These are phyloP conservation scores for Chrysolina oricalcia DNA, from an alignment of 2,888 invertebrate genomes.

Conservation along the genomic window DNA sequence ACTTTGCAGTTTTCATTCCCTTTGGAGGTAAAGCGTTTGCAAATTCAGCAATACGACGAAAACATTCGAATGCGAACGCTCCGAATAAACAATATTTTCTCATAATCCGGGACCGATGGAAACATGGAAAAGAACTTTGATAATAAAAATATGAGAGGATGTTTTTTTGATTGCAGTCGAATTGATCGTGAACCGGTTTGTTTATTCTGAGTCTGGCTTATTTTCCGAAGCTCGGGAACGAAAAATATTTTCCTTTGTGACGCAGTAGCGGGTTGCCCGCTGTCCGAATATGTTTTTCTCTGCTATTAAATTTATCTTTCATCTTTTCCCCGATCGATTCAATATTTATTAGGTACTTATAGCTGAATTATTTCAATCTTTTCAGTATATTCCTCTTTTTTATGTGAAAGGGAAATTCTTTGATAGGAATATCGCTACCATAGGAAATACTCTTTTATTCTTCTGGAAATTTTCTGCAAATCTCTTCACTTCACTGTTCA, in stretches of 20 bases:
- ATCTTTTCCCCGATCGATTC: background rate
- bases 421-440: too few relatives aligned
- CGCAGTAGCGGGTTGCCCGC: background rate
- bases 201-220: conserved; percentile 18
- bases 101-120: conserved; percentile 5
- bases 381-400: too few relatives aligned
- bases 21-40: background rate
- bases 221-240: background rate
- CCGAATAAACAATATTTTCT: conserved; percentile 17
- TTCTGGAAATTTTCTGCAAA: too few relatives aligned
- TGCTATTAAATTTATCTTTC: background rate
- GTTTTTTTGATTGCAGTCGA: conserved; percentile 5
- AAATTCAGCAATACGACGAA: conserved; percentile 1
- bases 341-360: background rate
- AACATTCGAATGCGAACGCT: background rate
- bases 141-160: conserved; percentile 22
- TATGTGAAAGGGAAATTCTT: too few relatives aligned
- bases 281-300: conserved; percentile 14
- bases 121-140: conserved; percentile 18
- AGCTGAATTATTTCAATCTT: background rate
- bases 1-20: background rate
- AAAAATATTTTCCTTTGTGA: conserved; percentile 23
- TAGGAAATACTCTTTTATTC: too few relatives aligned
- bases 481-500: too few relatives aligned
- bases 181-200: conserved; percentile 16